A percentile compares a stretch with the other conserved stretches of the same genome.
Evolutionary conservation across 1,140 invertebrate species (phyloP).

Genomic region (Drosophila athabasca): DNA sequence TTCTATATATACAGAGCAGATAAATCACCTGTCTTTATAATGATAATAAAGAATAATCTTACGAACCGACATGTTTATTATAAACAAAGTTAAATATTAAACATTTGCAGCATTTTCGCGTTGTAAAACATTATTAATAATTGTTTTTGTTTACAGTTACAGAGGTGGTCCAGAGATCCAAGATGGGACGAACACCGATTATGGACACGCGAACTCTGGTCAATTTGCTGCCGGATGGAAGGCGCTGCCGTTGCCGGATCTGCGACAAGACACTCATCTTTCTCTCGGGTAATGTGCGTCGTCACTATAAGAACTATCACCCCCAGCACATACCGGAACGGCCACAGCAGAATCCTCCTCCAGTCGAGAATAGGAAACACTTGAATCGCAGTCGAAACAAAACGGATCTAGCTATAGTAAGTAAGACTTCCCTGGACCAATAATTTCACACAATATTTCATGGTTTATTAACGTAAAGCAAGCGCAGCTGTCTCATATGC

Average conservation of each 20-base stretch:
- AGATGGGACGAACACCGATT: slow-evolving; percentile 4
- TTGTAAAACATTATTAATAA: no score
- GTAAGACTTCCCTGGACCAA: not conserved
- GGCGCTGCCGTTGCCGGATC: slow-evolving; percentile 3
- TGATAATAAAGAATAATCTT: no score
- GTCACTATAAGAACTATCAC: slow-evolving; percentile 15
- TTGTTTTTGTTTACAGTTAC: not conserved
- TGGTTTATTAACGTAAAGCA: no score
- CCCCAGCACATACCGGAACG: slow-evolving; percentile 1
- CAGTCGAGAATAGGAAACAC: not conserved
- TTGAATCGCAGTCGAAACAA: not conserved
- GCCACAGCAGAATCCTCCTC: not conserved
- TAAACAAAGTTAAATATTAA: no score
- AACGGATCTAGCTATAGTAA: not conserved
- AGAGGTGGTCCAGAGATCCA: not conserved
- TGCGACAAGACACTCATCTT: slow-evolving; percentile 12
- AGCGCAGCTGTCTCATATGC: no score
- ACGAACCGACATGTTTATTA: no score
- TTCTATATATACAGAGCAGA: no score
- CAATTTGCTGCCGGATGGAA: slow-evolving; percentile 1
- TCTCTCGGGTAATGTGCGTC: slow-evolving; percentile 10
- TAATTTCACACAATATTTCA: no score
- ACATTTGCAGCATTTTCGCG: no score
- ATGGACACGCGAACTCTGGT: slow-evolving; percentile 7
- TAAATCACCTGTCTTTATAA: no score